A percentile compares a stretch with the other conserved stretches of the same genome.
phyloP scores from a whole-genome alignment of 2,888 invertebrate genomes.

The Diplolepis rosae region DNA sequence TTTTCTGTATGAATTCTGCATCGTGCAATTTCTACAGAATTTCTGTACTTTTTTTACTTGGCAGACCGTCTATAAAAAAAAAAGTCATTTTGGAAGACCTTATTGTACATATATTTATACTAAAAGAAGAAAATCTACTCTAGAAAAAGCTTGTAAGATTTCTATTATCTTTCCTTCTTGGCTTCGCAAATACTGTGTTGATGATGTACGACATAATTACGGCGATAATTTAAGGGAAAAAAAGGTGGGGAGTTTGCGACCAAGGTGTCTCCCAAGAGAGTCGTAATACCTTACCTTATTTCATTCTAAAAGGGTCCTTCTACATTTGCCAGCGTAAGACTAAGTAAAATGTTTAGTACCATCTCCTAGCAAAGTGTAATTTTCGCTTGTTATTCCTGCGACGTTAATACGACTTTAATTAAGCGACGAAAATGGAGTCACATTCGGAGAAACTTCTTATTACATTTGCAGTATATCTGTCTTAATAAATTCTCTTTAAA shows the following conservation, averaged over 20 bases:
- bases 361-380: constrained; percentile 31
- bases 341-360: constrained; percentile 65
- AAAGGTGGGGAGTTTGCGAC: constrained; percentile 44
- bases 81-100: too few species aligned
- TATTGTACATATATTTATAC: too few species aligned
- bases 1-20: too few species aligned
- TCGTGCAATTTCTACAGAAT: too few species aligned
- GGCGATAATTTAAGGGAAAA: constrained; percentile 61
- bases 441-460: too few species aligned
- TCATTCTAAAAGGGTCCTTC: constrained; percentile 58
- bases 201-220: constrained; percentile 65
- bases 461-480: too few species aligned
- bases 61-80: too few species aligned
- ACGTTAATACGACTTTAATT: neutral
- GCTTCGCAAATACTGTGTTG: constrained; percentile 47
- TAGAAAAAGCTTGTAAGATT: constrained; percentile 47
- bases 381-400: neutral
- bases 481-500: too few species aligned
- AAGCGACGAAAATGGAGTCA: too few species aligned
- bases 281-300: constrained; percentile 64
- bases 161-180: constrained; percentile 45
- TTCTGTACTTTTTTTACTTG: too few species aligned
- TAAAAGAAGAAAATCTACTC: constrained; percentile 6
- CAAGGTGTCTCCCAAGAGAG: constrained; percentile 56
- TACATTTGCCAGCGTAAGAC: constrained; percentile 46